Evolutionary conservation across 2,797 vertebrate species (phyloP).

Genomic region (Diglossa cyanea): DNA sequence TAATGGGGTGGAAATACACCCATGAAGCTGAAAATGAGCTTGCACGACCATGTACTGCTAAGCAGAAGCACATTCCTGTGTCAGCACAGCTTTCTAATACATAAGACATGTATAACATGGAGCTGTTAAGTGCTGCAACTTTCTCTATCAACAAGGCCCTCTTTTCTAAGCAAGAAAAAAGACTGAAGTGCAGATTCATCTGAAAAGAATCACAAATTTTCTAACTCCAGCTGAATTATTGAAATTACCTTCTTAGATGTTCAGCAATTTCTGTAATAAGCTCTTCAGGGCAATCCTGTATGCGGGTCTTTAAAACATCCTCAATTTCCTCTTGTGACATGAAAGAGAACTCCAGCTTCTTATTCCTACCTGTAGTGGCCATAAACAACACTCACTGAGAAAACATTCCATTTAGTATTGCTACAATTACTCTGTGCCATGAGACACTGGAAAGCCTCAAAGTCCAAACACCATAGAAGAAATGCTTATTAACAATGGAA

Average conservation of each 20-base stretch:
- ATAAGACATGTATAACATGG: not conserved
- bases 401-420: not conserved
- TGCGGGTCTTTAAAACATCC: conserved; percentile 80
- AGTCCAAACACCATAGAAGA: not conserved
- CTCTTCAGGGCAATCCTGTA: conserved; percentile 89
- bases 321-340: conserved; percentile 86
- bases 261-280: conserved; percentile 88
- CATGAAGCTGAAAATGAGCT: not conserved
- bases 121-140: too few relatives aligned
- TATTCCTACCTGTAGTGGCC: conserved; percentile 79
- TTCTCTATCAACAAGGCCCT: not conserved
- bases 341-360: conserved; percentile 81
- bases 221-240: not conserved
- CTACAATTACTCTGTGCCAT: not conserved
- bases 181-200: not conserved
- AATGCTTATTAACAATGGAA: not conserved
- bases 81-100: not conserved
- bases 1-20: not conserved
- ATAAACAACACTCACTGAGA: not conserved
- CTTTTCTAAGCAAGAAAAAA: not conserved
- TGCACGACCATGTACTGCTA: not conserved
- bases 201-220: not conserved
- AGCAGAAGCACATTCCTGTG: not conserved
- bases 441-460: not conserved
- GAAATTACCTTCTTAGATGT: conserved; percentile 84